Conservation (phyloP, 1,140 invertebrate species). For the Triops longicaudatus region DNA sequence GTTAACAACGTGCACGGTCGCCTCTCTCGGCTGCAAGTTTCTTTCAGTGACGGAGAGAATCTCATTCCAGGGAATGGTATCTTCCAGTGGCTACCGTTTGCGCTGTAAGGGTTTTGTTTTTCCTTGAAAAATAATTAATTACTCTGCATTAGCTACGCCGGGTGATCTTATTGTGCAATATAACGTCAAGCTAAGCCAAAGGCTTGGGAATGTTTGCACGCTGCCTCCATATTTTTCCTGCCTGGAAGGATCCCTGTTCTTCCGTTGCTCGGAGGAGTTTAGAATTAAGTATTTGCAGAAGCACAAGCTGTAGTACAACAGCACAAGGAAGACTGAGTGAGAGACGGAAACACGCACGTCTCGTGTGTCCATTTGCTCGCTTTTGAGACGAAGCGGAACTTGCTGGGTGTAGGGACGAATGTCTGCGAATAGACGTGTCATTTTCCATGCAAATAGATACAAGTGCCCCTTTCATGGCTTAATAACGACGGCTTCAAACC, state of each 20-base stretch:
- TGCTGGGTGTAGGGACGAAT: neutral
- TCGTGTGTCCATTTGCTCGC: neutral
- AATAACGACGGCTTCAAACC: neutral
- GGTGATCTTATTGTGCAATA: neutral
- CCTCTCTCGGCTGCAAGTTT: too few relatives aligned
- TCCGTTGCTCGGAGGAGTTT: neutral
- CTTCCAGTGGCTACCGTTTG: neutral
- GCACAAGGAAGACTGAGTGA: neutral
- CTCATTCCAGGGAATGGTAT: too few relatives aligned
- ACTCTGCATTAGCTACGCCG: neutral
- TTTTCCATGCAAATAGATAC: constrained; percentile 12
- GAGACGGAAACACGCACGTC: neutral
- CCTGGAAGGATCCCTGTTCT: neutral
- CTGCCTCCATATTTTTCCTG: neutral
- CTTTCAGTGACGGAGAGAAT: too few relatives aligned
- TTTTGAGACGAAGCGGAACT: neutral
- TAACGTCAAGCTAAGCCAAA: neutral
- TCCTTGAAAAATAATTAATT: constrained; percentile 3
- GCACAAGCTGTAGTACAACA: neutral
- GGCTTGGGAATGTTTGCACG: constrained; percentile 2
- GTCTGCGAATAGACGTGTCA: neutral
- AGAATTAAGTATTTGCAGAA: neutral
- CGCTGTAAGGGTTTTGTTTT: neutral
- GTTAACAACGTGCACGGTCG: too few relatives aligned
- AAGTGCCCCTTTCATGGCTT: constrained; percentile 4